phyloP scores from a whole-genome alignment of 2,113 vertebrate species.

The Nannobrachium achirus region DNA sequence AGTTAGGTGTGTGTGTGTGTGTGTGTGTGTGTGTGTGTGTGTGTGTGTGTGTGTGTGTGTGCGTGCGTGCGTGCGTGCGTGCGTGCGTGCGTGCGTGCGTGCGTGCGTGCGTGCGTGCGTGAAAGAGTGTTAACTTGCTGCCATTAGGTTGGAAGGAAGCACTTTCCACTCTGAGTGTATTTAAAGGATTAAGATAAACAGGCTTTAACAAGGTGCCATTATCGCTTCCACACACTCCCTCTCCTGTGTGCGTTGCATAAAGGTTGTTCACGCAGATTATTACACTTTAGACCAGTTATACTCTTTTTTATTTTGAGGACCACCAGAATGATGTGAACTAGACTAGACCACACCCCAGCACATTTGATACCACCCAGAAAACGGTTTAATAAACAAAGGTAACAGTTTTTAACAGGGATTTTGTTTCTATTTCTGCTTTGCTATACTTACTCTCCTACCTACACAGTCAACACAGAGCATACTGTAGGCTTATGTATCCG shows the following conservation, averaged over 20 bases:
- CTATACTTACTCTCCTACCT: no score
- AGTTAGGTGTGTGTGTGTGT: background rate
- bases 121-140: constrained; percentile 26
- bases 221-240: constrained; percentile 69
- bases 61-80: background rate
- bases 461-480: no score
- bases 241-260: constrained; percentile 38
- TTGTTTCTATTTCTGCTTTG: no score
- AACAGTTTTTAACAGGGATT: background rate
- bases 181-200: constrained; percentile 83
- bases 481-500: no score
- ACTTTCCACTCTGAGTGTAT: constrained; percentile 79
- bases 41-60: background rate
- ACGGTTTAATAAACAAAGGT: constrained; percentile 10
- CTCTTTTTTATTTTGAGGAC: no score
- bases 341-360: no score
- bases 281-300: constrained; percentile 8
- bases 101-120: constrained; percentile 1
- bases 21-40: background rate
- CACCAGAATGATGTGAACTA: no score
- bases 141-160: constrained; percentile 79
- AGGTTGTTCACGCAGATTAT: constrained; percentile 26
- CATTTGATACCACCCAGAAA: constrained; percentile 27
- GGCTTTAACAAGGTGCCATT: constrained; percentile 80
- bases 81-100: background rate